phyloP scores from a whole-genome alignment of 1,140 invertebrate species.

The Eurosta solidaginis region DNA sequence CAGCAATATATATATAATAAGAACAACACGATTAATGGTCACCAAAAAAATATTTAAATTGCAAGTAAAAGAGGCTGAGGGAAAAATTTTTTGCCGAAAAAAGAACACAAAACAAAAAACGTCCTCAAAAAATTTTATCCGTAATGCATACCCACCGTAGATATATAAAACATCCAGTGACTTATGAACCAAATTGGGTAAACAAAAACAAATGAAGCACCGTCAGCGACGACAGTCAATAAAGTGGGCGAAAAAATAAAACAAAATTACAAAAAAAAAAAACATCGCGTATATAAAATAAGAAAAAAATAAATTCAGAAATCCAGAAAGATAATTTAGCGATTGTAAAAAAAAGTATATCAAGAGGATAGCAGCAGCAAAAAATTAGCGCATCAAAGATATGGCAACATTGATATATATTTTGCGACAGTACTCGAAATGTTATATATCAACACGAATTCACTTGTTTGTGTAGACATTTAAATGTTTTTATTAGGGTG shows the following conservation, averaged over 20 bases:
- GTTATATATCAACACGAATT: not conserved
- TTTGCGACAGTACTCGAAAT: not conserved
- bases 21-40: constrained; percentile 8
- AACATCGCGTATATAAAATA: not conserved
- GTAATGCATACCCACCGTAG: constrained; percentile 5
- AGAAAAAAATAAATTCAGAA: not conserved
- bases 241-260: not conserved
- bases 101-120: not conserved
- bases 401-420: not conserved
- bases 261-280: constrained; percentile 7
- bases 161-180: constrained; percentile 11
- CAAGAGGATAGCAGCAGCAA: not conserved
- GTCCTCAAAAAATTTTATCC: not conserved
- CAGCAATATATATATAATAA: no score
- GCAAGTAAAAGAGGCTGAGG: no score
- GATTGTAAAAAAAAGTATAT: constrained; percentile 7
- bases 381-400: constrained; percentile 6
- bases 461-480: no score
- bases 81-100: not conserved
- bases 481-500: no score
- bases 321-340: constrained; percentile 18
- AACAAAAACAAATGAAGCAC: not conserved
- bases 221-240: constrained; percentile 13
- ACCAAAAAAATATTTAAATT: not conserved
- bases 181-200: constrained; percentile 25